A percentile compares a stretch with the other conserved stretches of the same genome.
Conservation (phyloP, 2,113 vertebrate genomes). For the Hippopotamus amphibius region DNA sequence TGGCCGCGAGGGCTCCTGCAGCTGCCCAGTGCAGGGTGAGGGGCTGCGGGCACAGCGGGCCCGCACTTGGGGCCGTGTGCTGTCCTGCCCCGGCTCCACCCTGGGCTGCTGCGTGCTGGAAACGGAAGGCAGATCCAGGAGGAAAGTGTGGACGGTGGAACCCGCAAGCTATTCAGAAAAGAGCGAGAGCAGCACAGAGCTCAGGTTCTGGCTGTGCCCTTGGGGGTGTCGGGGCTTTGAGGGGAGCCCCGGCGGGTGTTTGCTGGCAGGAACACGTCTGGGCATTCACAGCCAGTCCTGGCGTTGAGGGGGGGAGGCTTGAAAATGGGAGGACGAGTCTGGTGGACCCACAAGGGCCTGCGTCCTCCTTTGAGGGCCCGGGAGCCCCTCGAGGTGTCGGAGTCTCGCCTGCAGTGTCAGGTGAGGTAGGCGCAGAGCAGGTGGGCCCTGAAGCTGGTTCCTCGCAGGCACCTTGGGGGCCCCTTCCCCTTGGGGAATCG, state of each 20-base stretch:
- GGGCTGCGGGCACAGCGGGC: not conserved
- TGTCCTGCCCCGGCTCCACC: not conserved
- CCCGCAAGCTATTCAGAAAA: not conserved
- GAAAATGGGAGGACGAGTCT: not conserved
- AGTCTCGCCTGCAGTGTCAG: not conserved
- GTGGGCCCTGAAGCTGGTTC: not conserved
- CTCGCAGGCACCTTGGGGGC: not conserved
- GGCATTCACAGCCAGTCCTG: not conserved
- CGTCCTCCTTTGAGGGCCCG: too few species aligned
- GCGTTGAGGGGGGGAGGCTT: not conserved
- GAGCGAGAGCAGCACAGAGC: not conserved
- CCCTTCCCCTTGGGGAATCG: not conserved
- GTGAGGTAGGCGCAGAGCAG: not conserved
- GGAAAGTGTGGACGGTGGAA: not conserved
- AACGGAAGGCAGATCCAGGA: not conserved
- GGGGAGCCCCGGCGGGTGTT: not conserved
- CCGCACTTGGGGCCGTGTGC: not conserved
- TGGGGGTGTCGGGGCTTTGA: not conserved
- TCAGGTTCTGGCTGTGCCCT: not conserved
- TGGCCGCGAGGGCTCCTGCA: not conserved
- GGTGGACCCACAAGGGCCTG: not conserved
- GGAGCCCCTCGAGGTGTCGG: too few species aligned
- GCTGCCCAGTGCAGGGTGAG: not conserved
- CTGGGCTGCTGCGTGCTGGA: too few species aligned
- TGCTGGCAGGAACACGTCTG: not conserved